Conservation (phyloP, 2,888 invertebrate species). For the Reticulitermes lucifugus region DNA sequence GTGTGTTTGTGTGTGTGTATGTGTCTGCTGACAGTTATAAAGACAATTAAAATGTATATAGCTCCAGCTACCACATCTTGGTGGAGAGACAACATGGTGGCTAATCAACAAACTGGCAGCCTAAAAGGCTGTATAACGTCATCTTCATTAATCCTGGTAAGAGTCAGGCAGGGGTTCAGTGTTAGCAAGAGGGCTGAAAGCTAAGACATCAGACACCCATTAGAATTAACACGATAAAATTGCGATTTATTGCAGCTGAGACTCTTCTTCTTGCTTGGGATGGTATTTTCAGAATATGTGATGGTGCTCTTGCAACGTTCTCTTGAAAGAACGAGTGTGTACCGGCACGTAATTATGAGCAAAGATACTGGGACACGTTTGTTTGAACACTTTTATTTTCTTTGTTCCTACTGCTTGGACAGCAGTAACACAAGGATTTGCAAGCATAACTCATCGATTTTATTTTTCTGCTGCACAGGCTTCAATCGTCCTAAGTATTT, state of each 20-base stretch:
- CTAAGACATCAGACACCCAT: slow-evolving; percentile 48
- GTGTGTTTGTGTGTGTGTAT: slow-evolving; percentile 24
- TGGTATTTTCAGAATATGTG: background rate
- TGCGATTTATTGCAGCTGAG: slow-evolving; percentile 44
- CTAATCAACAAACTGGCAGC: slow-evolving; percentile 48
- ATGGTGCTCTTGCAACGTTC: background rate
- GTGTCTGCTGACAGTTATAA: slow-evolving; percentile 44
- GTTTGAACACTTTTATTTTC: too few species aligned
- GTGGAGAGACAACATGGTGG: slow-evolving; percentile 11
- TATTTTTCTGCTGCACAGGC: too few species aligned
- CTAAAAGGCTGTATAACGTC: slow-evolving; percentile 49
- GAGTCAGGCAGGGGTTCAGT: slow-evolving; percentile 1
- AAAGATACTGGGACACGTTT: too few species aligned
- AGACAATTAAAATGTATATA: slow-evolving; percentile 47
- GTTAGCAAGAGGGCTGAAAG: slow-evolving; percentile 33
- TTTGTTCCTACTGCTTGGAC: too few species aligned
- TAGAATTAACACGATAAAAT: slow-evolving; percentile 49
- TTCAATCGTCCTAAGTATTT: too few species aligned
- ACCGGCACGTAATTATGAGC: too few species aligned
- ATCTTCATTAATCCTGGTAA: slow-evolving; percentile 45
- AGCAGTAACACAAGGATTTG: too few species aligned
- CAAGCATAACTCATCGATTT: too few species aligned
- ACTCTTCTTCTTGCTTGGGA: background rate
- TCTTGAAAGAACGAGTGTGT: background rate
- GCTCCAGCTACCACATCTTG: slow-evolving; percentile 28